Evolutionary conservation across 1,140 invertebrate species (phyloP), one percentile per base, ranked within the genome.

Genomic region (Elymnias hypermnestra): DNA sequence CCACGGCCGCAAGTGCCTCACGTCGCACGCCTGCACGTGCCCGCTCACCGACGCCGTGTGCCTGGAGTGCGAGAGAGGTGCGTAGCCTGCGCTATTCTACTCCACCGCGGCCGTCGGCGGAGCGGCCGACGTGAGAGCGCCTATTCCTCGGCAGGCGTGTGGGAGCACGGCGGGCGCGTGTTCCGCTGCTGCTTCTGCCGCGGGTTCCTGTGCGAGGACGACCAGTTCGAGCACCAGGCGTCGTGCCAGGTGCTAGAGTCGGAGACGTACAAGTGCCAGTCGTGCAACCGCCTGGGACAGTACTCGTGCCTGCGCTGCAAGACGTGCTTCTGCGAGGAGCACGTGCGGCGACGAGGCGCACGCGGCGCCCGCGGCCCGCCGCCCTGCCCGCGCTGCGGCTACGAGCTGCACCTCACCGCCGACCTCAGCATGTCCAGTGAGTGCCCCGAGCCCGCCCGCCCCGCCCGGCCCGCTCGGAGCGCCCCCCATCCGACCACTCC

Each of bases 201-300:
- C 62, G 94, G 91, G 40, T 97, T 94, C 72, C 88, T 99, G 0
- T 99, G 97, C 87, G 97, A 99, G 87, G 97, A 99, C 87, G 97
- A 99, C 86, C 97, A 99, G 84, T 98, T 99, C 89, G 97, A 99
- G 76, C 97, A 99, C 87, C 97, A 99, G 88, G 97, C 97, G 5
- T 97, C 95, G 0, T 99, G 97, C 77, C 97, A 98, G 88, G 93
- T 97, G 31, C 79, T 99, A 1, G 97, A 98, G 70, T 93, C 95
- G 1, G 97, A 95, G 76, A 96, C 90, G 68, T 97, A 93, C 67
- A 98, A 98, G 89, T 98, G 97, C 77, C 93, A 96, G 87, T 97
- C 96, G 0, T 98, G 97, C 75, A 98, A 98, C 87, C 93, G 93
- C 48, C 85, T 97, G 48, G 96, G 97, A 0, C 95, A 98, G 86